Percentiles rank a stretch among this genome's conserved stretches.
phyloP scores from a whole-genome alignment of 2,797 vertebrate genomes.

The Gambelia wislizenii region DNA sequence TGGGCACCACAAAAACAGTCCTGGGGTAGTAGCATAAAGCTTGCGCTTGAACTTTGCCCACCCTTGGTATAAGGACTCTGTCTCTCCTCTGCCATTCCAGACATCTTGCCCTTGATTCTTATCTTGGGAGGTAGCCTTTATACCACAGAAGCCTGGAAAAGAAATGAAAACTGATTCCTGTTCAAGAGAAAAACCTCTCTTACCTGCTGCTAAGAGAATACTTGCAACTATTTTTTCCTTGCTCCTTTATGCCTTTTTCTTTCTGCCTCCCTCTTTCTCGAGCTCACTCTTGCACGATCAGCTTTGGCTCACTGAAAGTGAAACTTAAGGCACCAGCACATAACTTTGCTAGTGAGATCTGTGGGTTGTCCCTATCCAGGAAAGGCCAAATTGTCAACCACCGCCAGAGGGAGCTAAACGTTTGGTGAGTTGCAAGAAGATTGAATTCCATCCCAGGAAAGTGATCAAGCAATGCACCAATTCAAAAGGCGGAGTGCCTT shows the following conservation, averaged over 20 bases:
- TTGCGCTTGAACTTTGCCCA: neutral
- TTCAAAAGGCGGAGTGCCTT: no score
- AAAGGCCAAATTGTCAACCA: neutral
- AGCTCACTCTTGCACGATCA: neutral
- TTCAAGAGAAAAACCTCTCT: neutral
- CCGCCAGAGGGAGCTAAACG: neutral
- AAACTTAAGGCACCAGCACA: neutral
- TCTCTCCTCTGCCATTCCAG: no score
- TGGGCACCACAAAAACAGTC: no score
- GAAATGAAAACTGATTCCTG: neutral
- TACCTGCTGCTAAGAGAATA: neutral
- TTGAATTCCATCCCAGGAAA: no score
- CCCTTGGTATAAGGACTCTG: no score
- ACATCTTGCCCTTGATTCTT: no score
- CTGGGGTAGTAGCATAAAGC: accelerated
- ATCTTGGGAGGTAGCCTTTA: no score
- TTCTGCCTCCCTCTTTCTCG: accelerated
- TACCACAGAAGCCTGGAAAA: no score
- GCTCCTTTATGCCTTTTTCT: accelerated
- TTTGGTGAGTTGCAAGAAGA: neutral
- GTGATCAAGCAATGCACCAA: no score
- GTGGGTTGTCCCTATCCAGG: neutral
- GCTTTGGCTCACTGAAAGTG: neutral
- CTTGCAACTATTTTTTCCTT: neutral
- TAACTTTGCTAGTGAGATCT: neutral